phyloP scores from a whole-genome alignment of 92 coral and sea anemone species.

The Epizoanthus illoricatus region DNA sequence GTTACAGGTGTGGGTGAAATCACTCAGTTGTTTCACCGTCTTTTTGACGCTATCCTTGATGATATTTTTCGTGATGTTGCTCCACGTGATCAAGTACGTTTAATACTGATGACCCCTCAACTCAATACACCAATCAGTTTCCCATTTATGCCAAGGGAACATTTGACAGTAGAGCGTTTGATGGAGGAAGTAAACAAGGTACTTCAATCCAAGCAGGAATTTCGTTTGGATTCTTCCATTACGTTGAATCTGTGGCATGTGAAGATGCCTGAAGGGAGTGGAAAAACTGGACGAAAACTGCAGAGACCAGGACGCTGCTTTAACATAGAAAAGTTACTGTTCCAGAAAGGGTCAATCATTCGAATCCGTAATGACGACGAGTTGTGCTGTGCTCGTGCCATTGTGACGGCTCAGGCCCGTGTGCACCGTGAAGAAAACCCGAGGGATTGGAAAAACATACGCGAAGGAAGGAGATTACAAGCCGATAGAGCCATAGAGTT shows the following conservation, averaged over 20 bases:
- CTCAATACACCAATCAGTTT: no score
- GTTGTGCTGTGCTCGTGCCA: conserved; percentile 16
- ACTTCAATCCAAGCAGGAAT: no score
- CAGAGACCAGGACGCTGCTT: neutral
- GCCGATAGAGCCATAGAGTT: neutral
- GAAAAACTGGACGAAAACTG: no score
- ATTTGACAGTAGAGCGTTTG: no score
- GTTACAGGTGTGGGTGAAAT: no score
- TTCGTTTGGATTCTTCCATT: neutral
- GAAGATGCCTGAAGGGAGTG: conserved; percentile 20
- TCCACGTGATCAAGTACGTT: no score
- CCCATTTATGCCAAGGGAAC: no score
- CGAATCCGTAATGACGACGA: conserved; percentile 13
- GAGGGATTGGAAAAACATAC: neutral
- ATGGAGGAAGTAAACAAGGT: no score
- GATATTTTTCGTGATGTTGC: no score
- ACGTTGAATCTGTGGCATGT: conserved; percentile 22
- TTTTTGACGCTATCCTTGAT: no score
- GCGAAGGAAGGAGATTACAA: neutral
- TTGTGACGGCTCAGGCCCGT: conserved; percentile 26
- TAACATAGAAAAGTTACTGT: neutral
- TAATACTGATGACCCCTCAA: no score
- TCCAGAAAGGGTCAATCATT: neutral
- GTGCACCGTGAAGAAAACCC: neutral
- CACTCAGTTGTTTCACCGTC: no score